These are phyloP conservation scores for Drosophila equinoxialis DNA, from an alignment of 1,140 invertebrate species.

Conservation along the genomic window DNA sequence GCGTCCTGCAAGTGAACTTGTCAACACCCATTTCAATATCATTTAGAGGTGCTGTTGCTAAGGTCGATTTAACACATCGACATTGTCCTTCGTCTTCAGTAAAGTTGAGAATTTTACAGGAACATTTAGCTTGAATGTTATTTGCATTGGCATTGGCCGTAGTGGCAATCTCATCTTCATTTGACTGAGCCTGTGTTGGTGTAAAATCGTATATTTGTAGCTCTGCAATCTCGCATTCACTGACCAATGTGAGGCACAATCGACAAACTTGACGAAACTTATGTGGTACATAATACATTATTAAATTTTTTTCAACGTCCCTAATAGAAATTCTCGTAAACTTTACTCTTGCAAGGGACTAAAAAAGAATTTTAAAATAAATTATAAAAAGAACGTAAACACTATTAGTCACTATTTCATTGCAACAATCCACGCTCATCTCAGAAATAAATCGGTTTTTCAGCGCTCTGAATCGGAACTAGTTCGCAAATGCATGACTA, in stretches of 20 bases:
- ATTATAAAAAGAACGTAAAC: constrained; percentile 78
- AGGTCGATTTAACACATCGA: constrained; percentile 54
- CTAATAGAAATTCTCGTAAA: constrained; percentile 40
- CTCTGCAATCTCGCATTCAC: constrained; percentile 77
- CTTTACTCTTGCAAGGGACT: constrained; percentile 50
- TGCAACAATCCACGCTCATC: constrained; percentile 74
- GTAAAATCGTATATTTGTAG: constrained; percentile 80
- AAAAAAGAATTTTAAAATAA: constrained; percentile 75
- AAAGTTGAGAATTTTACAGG: constrained; percentile 51
- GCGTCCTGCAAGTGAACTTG: constrained; percentile 43
- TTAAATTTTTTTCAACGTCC: constrained; percentile 64
- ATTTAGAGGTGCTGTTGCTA: constrained; percentile 29
- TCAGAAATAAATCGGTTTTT: constrained; percentile 68
- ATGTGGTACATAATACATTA: constrained; percentile 85
- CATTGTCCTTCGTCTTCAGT: constrained; percentile 36
- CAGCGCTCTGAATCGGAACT: constrained; percentile 33
- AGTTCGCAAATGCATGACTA: constrained; percentile 20
- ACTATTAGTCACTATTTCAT: constrained; percentile 77
- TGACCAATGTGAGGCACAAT: constrained; percentile 83
- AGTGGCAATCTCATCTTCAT: constrained; percentile 19
- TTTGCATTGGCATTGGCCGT: constrained; percentile 31
- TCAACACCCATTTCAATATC: constrained; percentile 51
- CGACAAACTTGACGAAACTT: constrained; percentile 85
- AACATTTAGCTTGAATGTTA: constrained; percentile 46
- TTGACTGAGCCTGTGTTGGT: constrained; percentile 17